Base-by-base conservation (phyloP, 30 jellyfish, hydroid and myxozoan species). In the Cassiopea andromeda region DNA sequence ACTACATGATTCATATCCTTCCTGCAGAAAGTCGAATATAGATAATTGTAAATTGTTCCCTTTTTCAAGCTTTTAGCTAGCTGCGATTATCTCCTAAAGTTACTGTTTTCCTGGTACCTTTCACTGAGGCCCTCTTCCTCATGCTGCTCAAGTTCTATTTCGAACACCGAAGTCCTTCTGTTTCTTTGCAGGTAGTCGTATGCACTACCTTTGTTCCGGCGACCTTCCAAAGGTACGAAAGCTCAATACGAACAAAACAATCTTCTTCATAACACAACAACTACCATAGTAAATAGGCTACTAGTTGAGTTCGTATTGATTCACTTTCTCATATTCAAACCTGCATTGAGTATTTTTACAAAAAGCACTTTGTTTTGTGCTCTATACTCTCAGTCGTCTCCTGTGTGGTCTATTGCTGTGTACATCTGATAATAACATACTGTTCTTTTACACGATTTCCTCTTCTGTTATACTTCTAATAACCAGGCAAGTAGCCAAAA, bases 81-180 rank as follows among this genome's bases (percentile, higher is more conserved):
- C 64, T 50, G 64, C 64, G 64, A 50, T 27, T 72, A 10, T 75
- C 83, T 75, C 67, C 83, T 8, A 13, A 38, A 46, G 2, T 75
- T 27, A 43, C 47, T 38, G 14, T 75, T 75, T 46, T 75, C 67
- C 83, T 75, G 68, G 83, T 75, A 69, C 46, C 67, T 1, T 43
- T 44, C 67, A 18, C 83, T 44, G 68, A 16, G 83, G 27, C 64
- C 15, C 70, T 6, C 38, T 77, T 77, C 86, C 86, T 77, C 86
- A 49, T 50, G 86, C 73, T 77, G 86, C 1, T 47, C 48, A 2
- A 1, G n/a, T 43, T 48, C 86, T 19, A 48, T 77, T 48, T 77
- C 47, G 75, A 61, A 50, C 12, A 50, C 7, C 15, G n/a, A 9
- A 18, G 1, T 18, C 27, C 54, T 18, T 70, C 73, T 1, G 46